A percentile compares a stretch with the other conserved stretches of the same genome.
These are phyloP conservation scores for Luehdorfia chinensis DNA, from an alignment of 1,140 invertebrate species.

Conservation along the genomic window DNA sequence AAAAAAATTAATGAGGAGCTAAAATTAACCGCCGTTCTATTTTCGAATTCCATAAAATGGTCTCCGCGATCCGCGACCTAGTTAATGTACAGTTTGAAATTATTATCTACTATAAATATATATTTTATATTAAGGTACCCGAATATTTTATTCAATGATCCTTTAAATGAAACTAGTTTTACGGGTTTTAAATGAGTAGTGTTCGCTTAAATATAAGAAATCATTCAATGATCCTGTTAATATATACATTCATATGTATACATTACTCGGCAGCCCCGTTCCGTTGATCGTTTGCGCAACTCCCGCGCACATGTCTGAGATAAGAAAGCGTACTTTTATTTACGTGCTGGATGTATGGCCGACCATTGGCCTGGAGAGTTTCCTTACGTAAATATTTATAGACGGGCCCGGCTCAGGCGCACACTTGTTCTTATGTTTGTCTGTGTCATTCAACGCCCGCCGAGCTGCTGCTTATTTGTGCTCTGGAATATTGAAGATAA, in stretches of 20 bases:
- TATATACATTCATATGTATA: conserved; percentile 3
- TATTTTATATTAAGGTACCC: too few species aligned
- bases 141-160: too few species aligned
- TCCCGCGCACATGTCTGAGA: conserved; percentile 53
- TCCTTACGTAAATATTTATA: conserved; percentile 76
- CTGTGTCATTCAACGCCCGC: conserved; percentile 68
- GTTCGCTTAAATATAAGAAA: too few species aligned
- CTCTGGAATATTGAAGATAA: conserved; percentile 22
- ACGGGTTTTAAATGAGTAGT: too few species aligned
- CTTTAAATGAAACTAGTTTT: too few species aligned
- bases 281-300: conserved; percentile 59
- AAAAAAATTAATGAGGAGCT: too few species aligned
- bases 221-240: too few species aligned
- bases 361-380: conserved; percentile 68
- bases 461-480: conserved; percentile 22
- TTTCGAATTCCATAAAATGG: too few species aligned
- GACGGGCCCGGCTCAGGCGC: conserved; percentile 51
- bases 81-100: too few species aligned
- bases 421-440: conserved; percentile 71
- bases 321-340: conserved; percentile 72
- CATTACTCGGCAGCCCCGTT: neutral
- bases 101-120: too few species aligned
- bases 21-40: too few species aligned
- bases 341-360: conserved; percentile 48
- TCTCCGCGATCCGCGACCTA: too few species aligned